phyloP scores from a whole-genome alignment of 2,113 vertebrate genomes.

The Nyctibius bracteatus region DNA sequence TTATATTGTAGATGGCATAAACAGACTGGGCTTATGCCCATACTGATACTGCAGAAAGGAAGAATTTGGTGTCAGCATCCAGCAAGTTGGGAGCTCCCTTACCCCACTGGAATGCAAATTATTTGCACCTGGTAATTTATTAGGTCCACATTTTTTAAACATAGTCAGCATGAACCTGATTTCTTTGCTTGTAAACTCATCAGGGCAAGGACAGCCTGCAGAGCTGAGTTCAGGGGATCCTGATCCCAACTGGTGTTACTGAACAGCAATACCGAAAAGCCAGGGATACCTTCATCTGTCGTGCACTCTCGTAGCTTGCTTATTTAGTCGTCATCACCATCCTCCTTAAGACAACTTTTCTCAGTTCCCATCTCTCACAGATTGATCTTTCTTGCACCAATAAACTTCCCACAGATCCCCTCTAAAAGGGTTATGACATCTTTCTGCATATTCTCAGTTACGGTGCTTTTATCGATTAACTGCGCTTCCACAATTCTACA shows the following conservation, averaged over 20 bases:
- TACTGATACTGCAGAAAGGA: background rate
- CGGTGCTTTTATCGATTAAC: fast-evolving
- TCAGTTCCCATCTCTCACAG: background rate
- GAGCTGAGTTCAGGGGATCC: slow-evolving; percentile 33
- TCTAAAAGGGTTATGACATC: background rate
- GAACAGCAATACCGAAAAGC: background rate
- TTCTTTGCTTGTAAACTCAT: slow-evolving; percentile 36
- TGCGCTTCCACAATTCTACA: background rate
- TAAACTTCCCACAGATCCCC: background rate
- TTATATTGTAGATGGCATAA: background rate
- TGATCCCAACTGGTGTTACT: background rate
- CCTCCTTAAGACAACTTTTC: background rate
- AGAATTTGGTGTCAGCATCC: background rate
- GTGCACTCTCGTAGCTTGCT: background rate
- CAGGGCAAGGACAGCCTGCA: slow-evolving; percentile 29
- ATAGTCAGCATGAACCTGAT: slow-evolving; percentile 28
- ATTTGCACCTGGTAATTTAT: slow-evolving; percentile 19
- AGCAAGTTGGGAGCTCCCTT: background rate
- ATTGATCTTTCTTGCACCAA: background rate
- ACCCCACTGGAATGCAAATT: slow-evolving; percentile 16
- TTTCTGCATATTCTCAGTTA: background rate
- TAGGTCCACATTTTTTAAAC: slow-evolving; percentile 10
- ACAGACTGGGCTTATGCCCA: background rate
- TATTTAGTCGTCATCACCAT: background rate
- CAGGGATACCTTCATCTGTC: background rate